Percentiles rank a stretch among this genome's conserved stretches.
phyloP scores from a whole-genome alignment of 2,113 vertebrate genomes.

The Ceuthmochares aereus region DNA sequence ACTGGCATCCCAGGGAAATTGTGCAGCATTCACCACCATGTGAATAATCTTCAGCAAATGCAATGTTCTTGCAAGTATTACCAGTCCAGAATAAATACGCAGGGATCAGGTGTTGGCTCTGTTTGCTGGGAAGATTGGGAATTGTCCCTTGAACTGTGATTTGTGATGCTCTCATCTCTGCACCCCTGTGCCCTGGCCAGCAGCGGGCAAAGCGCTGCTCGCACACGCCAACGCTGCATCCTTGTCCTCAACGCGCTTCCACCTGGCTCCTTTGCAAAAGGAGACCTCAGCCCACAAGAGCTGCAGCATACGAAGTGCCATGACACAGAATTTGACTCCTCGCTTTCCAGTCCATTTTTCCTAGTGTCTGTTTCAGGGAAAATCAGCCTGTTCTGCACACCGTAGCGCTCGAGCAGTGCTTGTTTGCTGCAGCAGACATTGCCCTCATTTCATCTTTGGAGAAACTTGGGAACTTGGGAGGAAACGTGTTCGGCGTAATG shows the following conservation, averaged over 20 bases:
- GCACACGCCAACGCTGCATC: neutral
- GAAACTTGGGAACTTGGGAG: neutral
- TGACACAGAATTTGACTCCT: neutral
- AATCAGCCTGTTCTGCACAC: neutral
- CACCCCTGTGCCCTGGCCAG: neutral
- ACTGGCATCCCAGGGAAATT: neutral
- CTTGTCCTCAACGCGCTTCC: neutral
- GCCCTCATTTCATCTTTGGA: neutral
- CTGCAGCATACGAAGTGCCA: neutral
- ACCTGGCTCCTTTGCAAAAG: neutral
- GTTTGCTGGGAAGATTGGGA: neutral
- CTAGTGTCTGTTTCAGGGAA: neutral
- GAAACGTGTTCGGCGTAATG: no score
- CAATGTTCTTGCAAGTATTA: neutral
- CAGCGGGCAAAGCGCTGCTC: no score
- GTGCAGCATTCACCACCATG: neutral
- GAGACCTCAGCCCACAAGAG: neutral
- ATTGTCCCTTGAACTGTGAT: neutral
- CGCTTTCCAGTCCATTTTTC: neutral
- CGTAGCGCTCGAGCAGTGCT: neutral
- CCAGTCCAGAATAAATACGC: neutral
- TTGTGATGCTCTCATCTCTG: neutral
- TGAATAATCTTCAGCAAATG: neutral
- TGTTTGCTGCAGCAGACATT: rapidly evolving
- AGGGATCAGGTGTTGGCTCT: neutral